Conservation (phyloP, 2,888 invertebrate species). For the Sphaerophoria taeniata region DNA sequence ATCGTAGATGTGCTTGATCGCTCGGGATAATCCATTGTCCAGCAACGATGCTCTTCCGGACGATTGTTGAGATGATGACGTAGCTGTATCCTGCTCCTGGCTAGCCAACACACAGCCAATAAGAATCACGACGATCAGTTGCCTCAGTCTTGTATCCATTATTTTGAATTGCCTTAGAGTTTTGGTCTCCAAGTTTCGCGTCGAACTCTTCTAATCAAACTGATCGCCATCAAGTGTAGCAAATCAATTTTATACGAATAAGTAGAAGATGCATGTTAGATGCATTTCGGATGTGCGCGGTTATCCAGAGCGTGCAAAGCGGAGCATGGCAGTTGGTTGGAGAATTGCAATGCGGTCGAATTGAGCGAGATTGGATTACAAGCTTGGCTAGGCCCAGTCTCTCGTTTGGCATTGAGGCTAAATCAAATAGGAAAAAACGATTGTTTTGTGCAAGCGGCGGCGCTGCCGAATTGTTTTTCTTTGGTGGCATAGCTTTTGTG, state of each 20-base stretch:
- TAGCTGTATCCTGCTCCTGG: conserved; percentile 36
- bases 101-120: conserved; percentile 40
- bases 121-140: conserved; percentile 53
- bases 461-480: neutral
- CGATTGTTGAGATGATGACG: neutral
- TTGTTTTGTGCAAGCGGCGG: neutral
- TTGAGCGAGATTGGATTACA: conserved; percentile 65
- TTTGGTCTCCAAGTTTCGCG: conserved; percentile 46
- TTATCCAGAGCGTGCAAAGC: conserved; percentile 72
- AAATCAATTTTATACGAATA: conserved; percentile 75
- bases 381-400: conserved; percentile 62
- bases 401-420: conserved; percentile 57
- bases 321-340: conserved; percentile 28
- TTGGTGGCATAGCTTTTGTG: too few relatives aligned
- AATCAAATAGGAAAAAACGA: conserved; percentile 61
- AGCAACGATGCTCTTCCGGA: conserved; percentile 69
- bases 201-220: conserved; percentile 66
- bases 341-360: conserved; percentile 55
- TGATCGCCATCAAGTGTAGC: conserved; percentile 75
- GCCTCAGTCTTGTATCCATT: conserved; percentile 78
- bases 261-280: conserved; percentile 77
- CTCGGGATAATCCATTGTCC: conserved; percentile 79
- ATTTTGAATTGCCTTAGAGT: conserved; percentile 7
- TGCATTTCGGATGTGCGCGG: conserved; percentile 71
- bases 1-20: conserved; percentile 80